Evolutionary conservation across 2,113 vertebrate species (phyloP).

Genomic region (Axis porcinus): DNA sequence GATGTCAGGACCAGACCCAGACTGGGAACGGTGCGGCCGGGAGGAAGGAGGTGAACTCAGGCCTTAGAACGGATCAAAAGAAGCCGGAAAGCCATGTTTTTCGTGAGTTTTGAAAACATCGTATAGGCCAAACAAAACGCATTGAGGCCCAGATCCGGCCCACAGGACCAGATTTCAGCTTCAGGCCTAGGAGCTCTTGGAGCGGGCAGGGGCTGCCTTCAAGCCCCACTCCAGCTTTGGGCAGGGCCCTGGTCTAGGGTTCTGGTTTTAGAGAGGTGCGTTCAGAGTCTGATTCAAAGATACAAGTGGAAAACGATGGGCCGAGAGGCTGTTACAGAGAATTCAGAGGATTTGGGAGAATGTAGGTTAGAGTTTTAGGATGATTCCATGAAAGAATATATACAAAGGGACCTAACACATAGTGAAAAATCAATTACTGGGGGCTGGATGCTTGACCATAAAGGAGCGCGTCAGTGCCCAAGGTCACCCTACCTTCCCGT

Average conservation of each 20-base stretch:
- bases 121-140: constrained; percentile 25
- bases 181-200: neutral
- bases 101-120: constrained; percentile 40
- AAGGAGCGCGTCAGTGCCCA: neutral
- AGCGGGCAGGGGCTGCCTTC: neutral
- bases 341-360: neutral
- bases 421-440: neutral
- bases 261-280: neutral
- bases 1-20: neutral
- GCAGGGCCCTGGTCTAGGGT: neutral
- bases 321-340: neutral
- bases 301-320: neutral
- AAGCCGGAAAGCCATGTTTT: constrained; percentile 42
- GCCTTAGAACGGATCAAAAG: constrained; percentile 60
- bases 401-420: neutral
- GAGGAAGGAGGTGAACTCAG: constrained; percentile 59
- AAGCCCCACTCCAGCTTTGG: neutral
- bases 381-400: neutral
- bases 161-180: neutral
- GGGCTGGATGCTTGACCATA: neutral
- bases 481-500: neutral
- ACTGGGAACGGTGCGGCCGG: constrained; percentile 17
- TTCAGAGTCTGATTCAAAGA: neutral
- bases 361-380: neutral
- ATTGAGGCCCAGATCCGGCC: neutral